Percentiles rank a stretch among this genome's conserved stretches.
Conservation (phyloP, 2,797 vertebrate species). For the Crocodylus rhombifer region DNA sequence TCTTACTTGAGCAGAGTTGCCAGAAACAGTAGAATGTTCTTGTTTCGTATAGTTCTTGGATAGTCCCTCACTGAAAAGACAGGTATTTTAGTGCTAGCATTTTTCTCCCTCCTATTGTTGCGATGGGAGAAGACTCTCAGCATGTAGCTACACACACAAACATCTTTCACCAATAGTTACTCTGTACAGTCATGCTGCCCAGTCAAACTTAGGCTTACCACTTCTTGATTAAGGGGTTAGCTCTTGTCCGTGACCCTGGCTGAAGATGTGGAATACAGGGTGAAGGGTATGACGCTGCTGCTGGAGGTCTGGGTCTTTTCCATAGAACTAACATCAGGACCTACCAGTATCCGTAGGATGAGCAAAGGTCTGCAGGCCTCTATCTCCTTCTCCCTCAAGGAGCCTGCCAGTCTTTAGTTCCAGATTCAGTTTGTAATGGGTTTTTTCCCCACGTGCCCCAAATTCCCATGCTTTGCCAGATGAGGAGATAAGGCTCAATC, state of each 20-base stretch:
- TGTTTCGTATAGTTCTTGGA: neutral
- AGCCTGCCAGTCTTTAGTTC: neutral
- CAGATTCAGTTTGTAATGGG: neutral
- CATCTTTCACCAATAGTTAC: neutral
- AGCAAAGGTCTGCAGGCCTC: neutral
- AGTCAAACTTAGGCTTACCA: neutral
- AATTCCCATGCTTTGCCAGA: neutral
- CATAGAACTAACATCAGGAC: neutral
- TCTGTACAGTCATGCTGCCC: neutral
- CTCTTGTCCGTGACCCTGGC: neutral
- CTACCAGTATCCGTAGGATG: neutral
- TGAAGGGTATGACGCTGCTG: neutral
- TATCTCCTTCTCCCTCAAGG: neutral
- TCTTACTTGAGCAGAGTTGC: neutral
- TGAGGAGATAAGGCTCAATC: neutral
- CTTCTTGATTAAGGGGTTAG: neutral
- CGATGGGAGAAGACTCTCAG: neutral
- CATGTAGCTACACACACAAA: neutral
- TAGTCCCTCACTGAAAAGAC: neutral
- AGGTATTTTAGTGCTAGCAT: neutral
- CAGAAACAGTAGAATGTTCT: neutral
- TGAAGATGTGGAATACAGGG: neutral
- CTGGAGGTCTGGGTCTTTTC: neutral
- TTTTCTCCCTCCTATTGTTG: neutral
- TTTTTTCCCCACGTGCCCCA: neutral